These are phyloP conservation scores for Steinernema hermaphroditum DNA, from an alignment of 2,888 invertebrate genomes.

Conservation along the genomic window DNA sequence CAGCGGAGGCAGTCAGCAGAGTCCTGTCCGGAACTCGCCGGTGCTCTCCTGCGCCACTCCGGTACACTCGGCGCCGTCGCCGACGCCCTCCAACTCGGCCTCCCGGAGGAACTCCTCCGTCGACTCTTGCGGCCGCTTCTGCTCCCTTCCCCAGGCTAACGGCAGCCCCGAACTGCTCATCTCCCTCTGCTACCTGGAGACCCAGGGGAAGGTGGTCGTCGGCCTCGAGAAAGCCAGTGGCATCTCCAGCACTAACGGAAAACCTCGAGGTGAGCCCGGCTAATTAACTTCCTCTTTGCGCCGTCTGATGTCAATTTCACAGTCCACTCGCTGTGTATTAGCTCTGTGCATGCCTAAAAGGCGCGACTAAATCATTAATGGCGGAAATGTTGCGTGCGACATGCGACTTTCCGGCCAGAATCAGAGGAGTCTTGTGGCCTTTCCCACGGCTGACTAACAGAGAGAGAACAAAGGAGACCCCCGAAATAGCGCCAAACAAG, in stretches of 20 bases:
- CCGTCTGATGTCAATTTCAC: too few species aligned
- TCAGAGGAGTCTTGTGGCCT: too few species aligned
- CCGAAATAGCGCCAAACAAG: neutral
- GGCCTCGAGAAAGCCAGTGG: constrained; percentile 49
- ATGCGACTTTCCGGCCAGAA: constrained; percentile 8
- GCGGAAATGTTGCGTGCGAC: constrained; percentile 11
- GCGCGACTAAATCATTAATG: neutral
- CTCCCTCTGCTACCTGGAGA: constrained; percentile 51
- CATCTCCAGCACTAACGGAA: constrained; percentile 4
- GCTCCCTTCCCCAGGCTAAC: constrained; percentile 51
- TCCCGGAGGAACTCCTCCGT: constrained; percentile 55
- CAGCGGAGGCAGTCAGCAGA: constrained; percentile 20
- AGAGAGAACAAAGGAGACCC: neutral
- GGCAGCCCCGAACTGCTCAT: constrained; percentile 54
- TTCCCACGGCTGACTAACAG: neutral
- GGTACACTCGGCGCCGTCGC: constrained; percentile 11
- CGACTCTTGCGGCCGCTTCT: constrained; percentile 57
- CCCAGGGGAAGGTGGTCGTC: constrained; percentile 48
- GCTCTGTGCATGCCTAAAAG: constrained; percentile 11
- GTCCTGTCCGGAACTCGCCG: constrained; percentile 20
- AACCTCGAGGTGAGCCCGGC: neutral
- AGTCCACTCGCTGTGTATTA: too few species aligned
- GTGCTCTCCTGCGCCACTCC: constrained; percentile 18
- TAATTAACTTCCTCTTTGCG: too few species aligned
- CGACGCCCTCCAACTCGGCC: constrained; percentile 19